Conservation (phyloP, 2,113 vertebrate species). For the Capricornis sumatraensis region DNA sequence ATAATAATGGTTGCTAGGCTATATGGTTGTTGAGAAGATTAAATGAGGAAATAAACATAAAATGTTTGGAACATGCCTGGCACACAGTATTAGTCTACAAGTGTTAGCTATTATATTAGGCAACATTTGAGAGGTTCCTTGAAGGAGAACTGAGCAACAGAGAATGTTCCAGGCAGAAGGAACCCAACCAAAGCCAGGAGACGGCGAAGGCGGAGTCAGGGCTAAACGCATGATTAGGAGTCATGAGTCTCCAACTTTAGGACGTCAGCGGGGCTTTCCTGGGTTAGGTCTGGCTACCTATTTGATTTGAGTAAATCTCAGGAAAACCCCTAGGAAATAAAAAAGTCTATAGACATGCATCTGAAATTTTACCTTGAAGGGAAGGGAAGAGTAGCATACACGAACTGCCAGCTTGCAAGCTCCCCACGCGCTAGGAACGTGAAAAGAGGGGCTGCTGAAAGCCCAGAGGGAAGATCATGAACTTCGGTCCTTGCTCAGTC, state of each 20-base stretch:
- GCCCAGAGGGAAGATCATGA: background rate
- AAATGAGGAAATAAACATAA: background rate
- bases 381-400: background rate
- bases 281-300: background rate
- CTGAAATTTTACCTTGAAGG: background rate
- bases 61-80: background rate
- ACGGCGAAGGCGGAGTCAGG: background rate
- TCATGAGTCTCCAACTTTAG: background rate
- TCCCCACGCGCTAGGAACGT: rapidly evolving
- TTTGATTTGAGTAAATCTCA: background rate
- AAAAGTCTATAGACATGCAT: background rate
- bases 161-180: background rate
- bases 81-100: rapidly evolving
- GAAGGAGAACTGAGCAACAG: background rate
- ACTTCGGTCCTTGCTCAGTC: background rate
- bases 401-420: background rate
- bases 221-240: background rate
- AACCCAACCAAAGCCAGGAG: background rate
- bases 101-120: background rate
- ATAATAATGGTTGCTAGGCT: background rate
- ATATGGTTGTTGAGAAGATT: background rate
- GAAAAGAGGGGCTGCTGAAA: background rate
- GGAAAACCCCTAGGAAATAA: background rate
- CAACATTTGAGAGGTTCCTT: background rate
- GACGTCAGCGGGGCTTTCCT: rapidly evolving